phyloP scores from a whole-genome alignment of 1,140 invertebrate species.

The Chrysopa pallens region DNA sequence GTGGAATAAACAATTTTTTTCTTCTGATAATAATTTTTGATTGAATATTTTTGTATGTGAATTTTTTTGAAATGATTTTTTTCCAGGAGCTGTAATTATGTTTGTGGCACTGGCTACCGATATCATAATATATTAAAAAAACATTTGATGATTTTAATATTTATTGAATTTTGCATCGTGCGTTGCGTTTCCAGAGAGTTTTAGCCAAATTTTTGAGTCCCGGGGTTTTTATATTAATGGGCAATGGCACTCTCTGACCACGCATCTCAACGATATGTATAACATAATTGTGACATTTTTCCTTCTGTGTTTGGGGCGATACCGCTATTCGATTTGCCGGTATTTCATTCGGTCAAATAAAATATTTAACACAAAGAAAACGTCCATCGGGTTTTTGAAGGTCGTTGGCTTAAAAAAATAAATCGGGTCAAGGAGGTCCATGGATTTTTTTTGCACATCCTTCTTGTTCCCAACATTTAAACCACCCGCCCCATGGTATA shows the following conservation, averaged over 20 bases:
- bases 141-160: too few species aligned
- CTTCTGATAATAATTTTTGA: too few species aligned
- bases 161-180: slow-evolving; percentile 12
- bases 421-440: neutral
- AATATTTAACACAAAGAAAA: slow-evolving; percentile 14
- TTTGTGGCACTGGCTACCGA: too few species aligned
- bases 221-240: slow-evolving; percentile 11
- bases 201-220: slow-evolving; percentile 17
- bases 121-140: too few species aligned
- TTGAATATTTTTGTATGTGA: too few species aligned
- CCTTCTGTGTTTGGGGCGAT: slow-evolving; percentile 49
- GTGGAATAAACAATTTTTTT: too few species aligned
- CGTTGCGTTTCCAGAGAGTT: slow-evolving; percentile 7
- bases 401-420: slow-evolving; percentile 20
- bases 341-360: slow-evolving; percentile 17
- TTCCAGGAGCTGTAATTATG: too few species aligned
- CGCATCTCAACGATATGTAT: slow-evolving; percentile 16
- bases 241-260: slow-evolving; percentile 11
- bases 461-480: slow-evolving; percentile 6
- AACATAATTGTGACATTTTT: slow-evolving; percentile 40
- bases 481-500: too few species aligned
- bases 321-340: neutral
- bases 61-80: too few species aligned
- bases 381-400: slow-evolving; percentile 38
- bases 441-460: slow-evolving; percentile 23